Conservation (phyloP, 2,888 invertebrate species). For the Xestia c-nigrum region DNA sequence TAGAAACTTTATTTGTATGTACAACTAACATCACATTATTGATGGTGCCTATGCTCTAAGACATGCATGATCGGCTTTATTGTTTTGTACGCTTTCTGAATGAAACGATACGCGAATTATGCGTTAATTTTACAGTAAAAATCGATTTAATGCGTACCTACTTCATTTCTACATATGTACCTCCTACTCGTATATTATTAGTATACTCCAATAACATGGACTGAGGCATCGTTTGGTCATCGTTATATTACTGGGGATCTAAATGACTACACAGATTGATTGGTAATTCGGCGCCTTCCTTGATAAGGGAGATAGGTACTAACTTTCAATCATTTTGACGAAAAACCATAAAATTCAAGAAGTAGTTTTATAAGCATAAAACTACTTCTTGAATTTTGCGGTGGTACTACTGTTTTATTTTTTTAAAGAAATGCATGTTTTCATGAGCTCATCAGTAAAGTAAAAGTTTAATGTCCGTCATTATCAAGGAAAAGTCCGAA, state of each 20-base stretch:
- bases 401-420: neutral
- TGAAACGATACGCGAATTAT: conserved; percentile 48
- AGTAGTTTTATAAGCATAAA: neutral
- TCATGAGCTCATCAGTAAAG: neutral
- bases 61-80: conserved; percentile 68
- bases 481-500: neutral
- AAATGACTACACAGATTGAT: conserved; percentile 31
- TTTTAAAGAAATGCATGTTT: neutral
- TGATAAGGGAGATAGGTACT: neutral
- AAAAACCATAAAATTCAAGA: neutral
- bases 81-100: conserved; percentile 57
- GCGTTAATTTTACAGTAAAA: conserved; percentile 31
- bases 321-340: neutral
- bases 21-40: conserved; percentile 61
- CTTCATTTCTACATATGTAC: conserved; percentile 30
- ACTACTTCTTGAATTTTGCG: no score
- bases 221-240: conserved; percentile 20
- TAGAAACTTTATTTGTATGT: conserved; percentile 16
- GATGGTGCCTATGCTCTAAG: conserved; percentile 64
- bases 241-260: conserved; percentile 27
- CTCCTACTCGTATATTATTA: conserved; percentile 2
- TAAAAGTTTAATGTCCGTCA: neutral
- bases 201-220: conserved; percentile 22
- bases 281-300: neutral
- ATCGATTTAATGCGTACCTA: conserved; percentile 42